A percentile compares a stretch with the other conserved stretches of the same genome.
Conservation (phyloP, 2,797 vertebrate species). For the Sphenopsis melanotis region DNA sequence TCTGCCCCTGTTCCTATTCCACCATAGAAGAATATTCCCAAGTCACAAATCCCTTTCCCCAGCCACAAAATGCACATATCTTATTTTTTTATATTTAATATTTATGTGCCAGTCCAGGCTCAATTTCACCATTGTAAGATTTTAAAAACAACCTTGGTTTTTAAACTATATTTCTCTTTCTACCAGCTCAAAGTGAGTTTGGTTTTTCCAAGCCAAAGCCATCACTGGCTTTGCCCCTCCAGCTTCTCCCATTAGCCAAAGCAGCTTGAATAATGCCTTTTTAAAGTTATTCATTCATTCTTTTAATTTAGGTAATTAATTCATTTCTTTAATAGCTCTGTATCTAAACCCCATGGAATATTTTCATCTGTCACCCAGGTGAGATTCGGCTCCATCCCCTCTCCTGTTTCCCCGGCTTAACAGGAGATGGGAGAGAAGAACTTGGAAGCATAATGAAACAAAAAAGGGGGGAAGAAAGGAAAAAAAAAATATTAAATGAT, state of each 20-base stretch:
- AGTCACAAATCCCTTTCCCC: background rate
- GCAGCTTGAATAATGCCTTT: background rate
- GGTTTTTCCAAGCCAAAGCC: background rate
- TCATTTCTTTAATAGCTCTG: background rate
- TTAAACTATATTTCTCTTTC: background rate
- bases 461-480: accelerated
- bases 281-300: background rate
- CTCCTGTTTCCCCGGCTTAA: background rate
- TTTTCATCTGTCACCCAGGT: background rate
- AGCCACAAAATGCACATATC: accelerated
- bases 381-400: background rate
- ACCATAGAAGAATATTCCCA: accelerated
- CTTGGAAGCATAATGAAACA: background rate
- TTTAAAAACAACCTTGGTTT: background rate
- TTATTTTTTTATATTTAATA: background rate
- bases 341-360: background rate
- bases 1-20: background rate
- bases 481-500: accelerated
- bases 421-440: background rate
- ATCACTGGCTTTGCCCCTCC: background rate
- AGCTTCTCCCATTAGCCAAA: background rate
- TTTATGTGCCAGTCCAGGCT: background rate
- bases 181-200: background rate
- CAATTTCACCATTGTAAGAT: background rate
- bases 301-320: background rate